Base-by-base conservation (phyloP, 2,888 invertebrate species). In the Lithophane ornitopus region DNA sequence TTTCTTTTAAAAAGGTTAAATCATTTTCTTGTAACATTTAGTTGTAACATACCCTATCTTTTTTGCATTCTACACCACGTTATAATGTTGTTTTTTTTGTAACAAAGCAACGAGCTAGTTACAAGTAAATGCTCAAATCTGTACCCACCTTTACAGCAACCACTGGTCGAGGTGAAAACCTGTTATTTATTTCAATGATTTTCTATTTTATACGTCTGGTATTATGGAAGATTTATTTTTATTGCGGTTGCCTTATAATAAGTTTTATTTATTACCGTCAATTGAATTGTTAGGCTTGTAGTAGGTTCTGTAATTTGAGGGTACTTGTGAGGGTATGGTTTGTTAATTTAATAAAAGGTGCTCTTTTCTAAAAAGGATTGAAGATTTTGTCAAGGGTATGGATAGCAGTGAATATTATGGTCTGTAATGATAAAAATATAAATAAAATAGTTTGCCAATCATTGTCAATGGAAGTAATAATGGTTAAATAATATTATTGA, bases 131-230 rank as follows among this genome's bases (percentile, higher is more conserved):
- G 14, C 14, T 41, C 41, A 63, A 41, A 28, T 72, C 28, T 56
- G 7, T 34, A 44, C 44, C 12, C 11, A 44, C 41, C 74, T 74
- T 72, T 56, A 72, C n/a, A 72, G 1, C 54, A 26, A 82, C 58
- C 49, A 70, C 76, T 80, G 71, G 76, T 4, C 82, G 73, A 75
- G 78, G 85, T 88, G 89, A 90, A 91, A 92, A 90, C 90, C 89
- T 89, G 89, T 91, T 90, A 93, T 93, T 93, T 93, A 92, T 93
- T 90, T 93, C 91, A 92, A 91, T 92, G 89, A 90, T 90, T 92
- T 91, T 91, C 91, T 92, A 91, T 91, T 92, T 90, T 78, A 78
- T 78, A 81, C 81, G 81, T 81, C 81, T 81, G 81, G 81, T 87
- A 88, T 89, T 90, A 86, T 61, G 49, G 70, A 52, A 72, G 83